A percentile compares a stretch with the other conserved stretches of the same genome.
phyloP scores from a whole-genome alignment of 2,113 vertebrate genomes.

The Marmota flaviventris region DNA sequence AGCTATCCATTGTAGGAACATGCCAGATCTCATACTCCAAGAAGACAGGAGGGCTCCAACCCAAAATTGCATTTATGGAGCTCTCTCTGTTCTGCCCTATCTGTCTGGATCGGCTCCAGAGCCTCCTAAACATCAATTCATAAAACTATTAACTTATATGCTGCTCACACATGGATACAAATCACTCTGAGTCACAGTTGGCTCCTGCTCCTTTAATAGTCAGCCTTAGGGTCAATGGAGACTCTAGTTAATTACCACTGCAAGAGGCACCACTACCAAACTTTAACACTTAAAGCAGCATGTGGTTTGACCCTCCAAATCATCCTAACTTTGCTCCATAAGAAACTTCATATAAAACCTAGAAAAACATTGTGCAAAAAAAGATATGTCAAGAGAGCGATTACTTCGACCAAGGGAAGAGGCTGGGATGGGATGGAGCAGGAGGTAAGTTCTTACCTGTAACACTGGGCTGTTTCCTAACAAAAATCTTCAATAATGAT shows the following conservation, averaged over 20 bases:
- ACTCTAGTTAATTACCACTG: slow-evolving; percentile 33
- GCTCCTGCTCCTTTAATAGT: slow-evolving; percentile 35
- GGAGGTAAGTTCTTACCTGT: not conserved
- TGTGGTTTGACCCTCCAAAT: not conserved
- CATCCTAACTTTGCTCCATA: not conserved
- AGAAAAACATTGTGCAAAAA: not conserved
- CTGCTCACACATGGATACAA: slow-evolving; percentile 57
- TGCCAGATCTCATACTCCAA: slow-evolving; percentile 28
- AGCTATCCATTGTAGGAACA: not conserved
- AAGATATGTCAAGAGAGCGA: not conserved
- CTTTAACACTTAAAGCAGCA: slow-evolving; percentile 45
- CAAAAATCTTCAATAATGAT: not conserved
- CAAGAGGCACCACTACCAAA: not conserved
- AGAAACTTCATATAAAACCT: not conserved
- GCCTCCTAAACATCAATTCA: slow-evolving; percentile 61
- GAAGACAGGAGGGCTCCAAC: slow-evolving; percentile 4
- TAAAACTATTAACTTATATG: slow-evolving; percentile 60
- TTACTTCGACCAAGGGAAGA: not conserved
- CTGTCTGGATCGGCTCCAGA: slow-evolving; percentile 68
- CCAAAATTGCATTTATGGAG: slow-evolving; percentile 29
- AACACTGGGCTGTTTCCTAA: not conserved
- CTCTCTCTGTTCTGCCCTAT: not conserved
- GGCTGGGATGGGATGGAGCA: not conserved
- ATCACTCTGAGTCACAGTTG: slow-evolving; percentile 60
- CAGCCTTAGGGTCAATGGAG: slow-evolving; percentile 38